Evolutionary conservation across 2,113 vertebrate genomes (phyloP).

Genomic region (Pangasianodon hypophthalmus): DNA sequence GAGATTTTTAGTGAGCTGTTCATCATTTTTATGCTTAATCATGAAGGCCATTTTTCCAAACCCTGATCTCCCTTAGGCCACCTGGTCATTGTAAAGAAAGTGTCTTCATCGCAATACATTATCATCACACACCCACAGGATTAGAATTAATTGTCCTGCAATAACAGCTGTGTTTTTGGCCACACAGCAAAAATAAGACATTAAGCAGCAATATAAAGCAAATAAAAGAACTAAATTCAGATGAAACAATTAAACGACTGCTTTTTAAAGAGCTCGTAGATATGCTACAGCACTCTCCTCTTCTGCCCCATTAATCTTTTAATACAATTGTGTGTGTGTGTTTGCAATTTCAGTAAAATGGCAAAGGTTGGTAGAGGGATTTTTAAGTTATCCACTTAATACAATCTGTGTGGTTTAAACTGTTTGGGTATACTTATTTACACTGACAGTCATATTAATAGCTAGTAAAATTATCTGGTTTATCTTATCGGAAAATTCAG

Average conservation of each 20-base stretch:
- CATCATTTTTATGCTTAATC: conserved; percentile 33
- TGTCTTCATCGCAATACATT: conserved; percentile 3
- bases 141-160: conserved; percentile 33
- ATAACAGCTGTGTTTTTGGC: conserved; percentile 43
- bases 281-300: conserved; percentile 2
- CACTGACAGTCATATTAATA: background rate
- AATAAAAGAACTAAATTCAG: conserved; percentile 36
- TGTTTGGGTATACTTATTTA: background rate
- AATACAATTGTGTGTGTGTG: conserved; percentile 12
- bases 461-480: background rate
- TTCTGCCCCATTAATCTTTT: conserved; percentile 32
- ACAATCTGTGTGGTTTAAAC: background rate
- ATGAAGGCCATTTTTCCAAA: background rate
- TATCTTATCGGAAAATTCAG: background rate
- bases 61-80: background rate
- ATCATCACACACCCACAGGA: conserved; percentile 2
- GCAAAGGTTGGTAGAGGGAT: background rate
- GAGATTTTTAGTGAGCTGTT: conserved; percentile 2
- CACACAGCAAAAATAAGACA: conserved; percentile 24
- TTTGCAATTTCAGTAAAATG: conserved; percentile 12
- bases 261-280: conserved; percentile 31
- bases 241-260: conserved; percentile 23
- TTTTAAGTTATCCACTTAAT: background rate
- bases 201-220: background rate
- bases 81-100: conserved; percentile 4